These are phyloP conservation scores for Casuarius casuarius DNA, from an alignment of 2,113 vertebrate species.

Conservation along the genomic window DNA sequence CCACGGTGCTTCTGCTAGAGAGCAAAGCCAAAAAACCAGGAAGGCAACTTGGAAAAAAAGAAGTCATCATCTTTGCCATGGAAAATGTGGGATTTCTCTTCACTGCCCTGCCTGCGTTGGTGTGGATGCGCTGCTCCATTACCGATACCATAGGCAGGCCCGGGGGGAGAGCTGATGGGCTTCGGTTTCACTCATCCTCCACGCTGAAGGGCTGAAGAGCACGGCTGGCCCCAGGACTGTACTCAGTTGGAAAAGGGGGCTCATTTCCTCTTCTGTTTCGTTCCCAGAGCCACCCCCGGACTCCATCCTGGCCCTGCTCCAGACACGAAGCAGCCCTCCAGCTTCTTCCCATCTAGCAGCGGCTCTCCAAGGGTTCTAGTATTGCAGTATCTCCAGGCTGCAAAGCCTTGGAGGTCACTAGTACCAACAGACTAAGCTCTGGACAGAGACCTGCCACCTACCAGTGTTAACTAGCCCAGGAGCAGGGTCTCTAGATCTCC, in stretches of 20 bases:
- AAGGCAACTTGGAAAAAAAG: background rate
- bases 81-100: background rate
- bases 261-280: background rate
- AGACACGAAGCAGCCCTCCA: background rate
- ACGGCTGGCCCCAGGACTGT: rapidly evolving
- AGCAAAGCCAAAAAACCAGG: background rate
- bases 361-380: background rate
- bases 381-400: background rate
- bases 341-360: background rate
- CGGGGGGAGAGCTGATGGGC: background rate
- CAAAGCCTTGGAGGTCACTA: background rate
- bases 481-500: background rate
- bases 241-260: background rate
- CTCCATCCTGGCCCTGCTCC: background rate
- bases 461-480: background rate
- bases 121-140: background rate
- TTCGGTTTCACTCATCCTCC: background rate
- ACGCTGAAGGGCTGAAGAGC: background rate
- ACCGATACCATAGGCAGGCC: background rate
- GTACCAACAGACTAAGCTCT: background rate
- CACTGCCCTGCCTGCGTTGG: rapidly evolving
- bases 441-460: background rate
- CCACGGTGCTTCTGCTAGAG: rapidly evolving
- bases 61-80: background rate
- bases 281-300: background rate